phyloP scores from a whole-genome alignment of 2,113 vertebrate genomes.

The Labrus mixtus region DNA sequence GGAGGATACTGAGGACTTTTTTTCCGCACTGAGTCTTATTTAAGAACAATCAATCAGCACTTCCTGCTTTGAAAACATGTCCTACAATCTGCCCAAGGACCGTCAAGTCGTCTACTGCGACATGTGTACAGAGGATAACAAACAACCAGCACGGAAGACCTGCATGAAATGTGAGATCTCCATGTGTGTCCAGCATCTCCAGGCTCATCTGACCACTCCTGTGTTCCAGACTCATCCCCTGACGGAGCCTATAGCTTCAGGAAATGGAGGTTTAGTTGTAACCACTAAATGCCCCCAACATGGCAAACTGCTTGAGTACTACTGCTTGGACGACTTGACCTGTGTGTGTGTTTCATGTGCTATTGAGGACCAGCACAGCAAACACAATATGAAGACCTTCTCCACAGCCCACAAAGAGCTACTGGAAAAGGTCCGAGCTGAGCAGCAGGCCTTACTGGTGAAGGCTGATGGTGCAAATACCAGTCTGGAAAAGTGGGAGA shows the following conservation, averaged over 20 bases:
- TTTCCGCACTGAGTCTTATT: not conserved
- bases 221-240: conserved; percentile 77
- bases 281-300: conserved; percentile 75
- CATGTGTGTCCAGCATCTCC: conserved; percentile 82
- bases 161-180: conserved; percentile 82
- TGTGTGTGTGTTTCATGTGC: conserved; percentile 74
- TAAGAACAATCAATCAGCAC: not conserved
- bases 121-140: conserved; percentile 65
- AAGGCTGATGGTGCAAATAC: conserved; percentile 21
- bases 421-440: conserved; percentile 50
- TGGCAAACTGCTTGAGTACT: conserved; percentile 78
- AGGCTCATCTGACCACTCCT: conserved; percentile 73
- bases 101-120: conserved; percentile 65
- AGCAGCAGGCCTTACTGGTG: conserved; percentile 38
- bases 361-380: conserved; percentile 64
- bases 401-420: conserved; percentile 72
- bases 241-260: conserved; percentile 62
- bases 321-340: conserved; percentile 70
- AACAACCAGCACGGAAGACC: conserved; percentile 72
- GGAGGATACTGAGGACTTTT: not conserved
- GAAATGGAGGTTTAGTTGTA: not conserved
- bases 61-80: conserved; percentile 46
- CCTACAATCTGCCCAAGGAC: not conserved
- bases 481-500: conserved; percentile 68
- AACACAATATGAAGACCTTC: conserved; percentile 78